These are phyloP conservation scores for Myioborus miniatus DNA, from an alignment of 2,797 vertebrate species.

Conservation along the genomic window DNA sequence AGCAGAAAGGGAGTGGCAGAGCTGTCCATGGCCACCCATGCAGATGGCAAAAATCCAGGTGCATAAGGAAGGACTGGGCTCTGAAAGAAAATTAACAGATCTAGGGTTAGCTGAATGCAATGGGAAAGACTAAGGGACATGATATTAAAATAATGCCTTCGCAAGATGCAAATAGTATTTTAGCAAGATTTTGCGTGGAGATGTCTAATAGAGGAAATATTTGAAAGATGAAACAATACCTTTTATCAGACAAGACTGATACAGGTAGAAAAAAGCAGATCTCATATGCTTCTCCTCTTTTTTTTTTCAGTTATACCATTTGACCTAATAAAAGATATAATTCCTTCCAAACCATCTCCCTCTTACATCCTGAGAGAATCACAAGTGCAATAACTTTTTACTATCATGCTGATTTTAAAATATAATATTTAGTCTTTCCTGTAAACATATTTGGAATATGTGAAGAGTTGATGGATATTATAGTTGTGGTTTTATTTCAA, in stretches of 20 bases:
- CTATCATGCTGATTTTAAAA: not conserved
- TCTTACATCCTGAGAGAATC: not conserved
- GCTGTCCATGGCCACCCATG: not conserved
- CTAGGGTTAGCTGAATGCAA: rapidly evolving
- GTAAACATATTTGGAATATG: not conserved
- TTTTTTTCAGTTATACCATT: not conserved
- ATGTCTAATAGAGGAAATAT: not conserved
- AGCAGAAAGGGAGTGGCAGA: not conserved
- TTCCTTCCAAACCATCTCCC: not conserved
- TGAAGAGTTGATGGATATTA: not conserved
- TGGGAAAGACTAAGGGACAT: not conserved
- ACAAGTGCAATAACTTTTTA: not conserved
- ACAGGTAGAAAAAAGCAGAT: not conserved
- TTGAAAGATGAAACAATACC: not conserved
- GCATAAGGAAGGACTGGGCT: not conserved
- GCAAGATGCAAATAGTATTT: not conserved
- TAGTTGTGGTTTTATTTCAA: not conserved
- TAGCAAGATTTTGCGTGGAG: not conserved
- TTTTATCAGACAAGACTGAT: not conserved
- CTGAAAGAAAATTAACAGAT: not conserved
- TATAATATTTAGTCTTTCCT: not conserved
- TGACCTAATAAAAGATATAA: not conserved
- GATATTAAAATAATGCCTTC: not conserved
- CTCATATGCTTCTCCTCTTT: not conserved
- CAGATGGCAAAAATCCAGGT: not conserved